Evolutionary conservation across 2,888 invertebrate genomes (phyloP).

Genomic region (Melinopterus prodromus): DNA sequence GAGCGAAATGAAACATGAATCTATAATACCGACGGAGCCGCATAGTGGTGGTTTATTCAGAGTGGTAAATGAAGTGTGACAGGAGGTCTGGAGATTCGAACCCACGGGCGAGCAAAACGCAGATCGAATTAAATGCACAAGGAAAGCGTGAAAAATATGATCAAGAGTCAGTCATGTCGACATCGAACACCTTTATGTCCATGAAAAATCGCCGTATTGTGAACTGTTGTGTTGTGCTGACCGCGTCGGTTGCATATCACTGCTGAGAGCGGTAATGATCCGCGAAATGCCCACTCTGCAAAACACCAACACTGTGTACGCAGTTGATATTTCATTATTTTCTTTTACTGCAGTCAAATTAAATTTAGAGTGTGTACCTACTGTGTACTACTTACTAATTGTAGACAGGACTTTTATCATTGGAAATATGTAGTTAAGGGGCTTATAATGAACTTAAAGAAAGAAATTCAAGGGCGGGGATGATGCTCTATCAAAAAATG

Average conservation of each 20-base stretch:
- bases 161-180: not conserved
- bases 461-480: no score
- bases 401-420: no score
- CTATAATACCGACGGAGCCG: not conserved
- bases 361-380: no score
- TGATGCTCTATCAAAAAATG: no score
- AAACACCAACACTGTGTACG: not conserved
- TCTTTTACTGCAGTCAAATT: no score
- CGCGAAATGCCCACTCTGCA: not conserved
- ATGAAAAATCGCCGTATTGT: not conserved
- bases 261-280: not conserved
- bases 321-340: no score
- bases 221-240: not conserved
- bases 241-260: not conserved
- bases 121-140: slow-evolving; percentile 1
- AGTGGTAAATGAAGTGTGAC: slow-evolving; percentile 10
- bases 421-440: no score
- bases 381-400: no score
- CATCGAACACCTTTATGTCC: not conserved
- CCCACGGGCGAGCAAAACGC: not conserved
- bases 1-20: not conserved
- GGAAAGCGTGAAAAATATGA: slow-evolving; percentile 4
- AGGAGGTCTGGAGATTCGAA: slow-evolving; percentile 6
- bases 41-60: not conserved
- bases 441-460: no score